A percentile compares a stretch with the other conserved stretches of the same genome.
Evolutionary conservation across 2,113 vertebrate genomes (phyloP).

Genomic region (Melanostigma gelatinosum): DNA sequence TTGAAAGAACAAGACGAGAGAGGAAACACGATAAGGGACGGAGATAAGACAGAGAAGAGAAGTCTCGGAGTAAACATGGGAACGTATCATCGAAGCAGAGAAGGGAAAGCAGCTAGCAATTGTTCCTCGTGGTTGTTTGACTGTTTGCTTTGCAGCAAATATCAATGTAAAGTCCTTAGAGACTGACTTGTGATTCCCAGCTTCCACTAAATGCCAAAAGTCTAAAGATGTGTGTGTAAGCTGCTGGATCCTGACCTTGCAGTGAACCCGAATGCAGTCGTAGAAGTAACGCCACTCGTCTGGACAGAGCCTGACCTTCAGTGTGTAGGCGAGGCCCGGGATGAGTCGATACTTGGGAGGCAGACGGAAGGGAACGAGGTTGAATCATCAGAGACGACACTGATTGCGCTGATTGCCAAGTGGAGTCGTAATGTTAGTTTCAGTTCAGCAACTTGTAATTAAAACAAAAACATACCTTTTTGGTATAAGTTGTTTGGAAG

Average conservation of each 20-base stretch:
- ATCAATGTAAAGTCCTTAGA: neutral
- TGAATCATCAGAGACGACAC: slow-evolving; percentile 21
- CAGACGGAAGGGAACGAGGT: slow-evolving; percentile 22
- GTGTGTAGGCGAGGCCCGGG: slow-evolving; percentile 87
- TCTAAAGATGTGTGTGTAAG: neutral
- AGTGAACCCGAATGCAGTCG: slow-evolving; percentile 92
- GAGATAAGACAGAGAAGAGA: slow-evolving; percentile 12
- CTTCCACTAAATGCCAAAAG: neutral
- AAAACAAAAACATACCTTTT: slow-evolving; percentile 83
- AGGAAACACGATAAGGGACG: slow-evolving; percentile 4
- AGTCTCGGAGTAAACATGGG: slow-evolving; percentile 5
- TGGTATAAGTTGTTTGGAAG: slow-evolving; percentile 90
- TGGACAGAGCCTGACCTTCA: slow-evolving; percentile 88
- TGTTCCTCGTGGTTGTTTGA: neutral
- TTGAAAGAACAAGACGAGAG: slow-evolving; percentile 38
- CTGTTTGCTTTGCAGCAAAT: neutral
- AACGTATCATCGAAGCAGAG: neutral
- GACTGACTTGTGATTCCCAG: neutral
- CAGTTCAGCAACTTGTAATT: slow-evolving; percentile 22
- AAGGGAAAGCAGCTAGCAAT: neutral
- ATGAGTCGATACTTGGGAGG: slow-evolving; percentile 86
- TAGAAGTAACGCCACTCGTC: slow-evolving; percentile 95
- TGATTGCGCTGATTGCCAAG: slow-evolving; percentile 22
- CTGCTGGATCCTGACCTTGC: slow-evolving; percentile 81
- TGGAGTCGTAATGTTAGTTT: slow-evolving; percentile 14